Base-by-base conservation (phyloP, 2,797 vertebrate species). In the Sitta carolinensis region DNA sequence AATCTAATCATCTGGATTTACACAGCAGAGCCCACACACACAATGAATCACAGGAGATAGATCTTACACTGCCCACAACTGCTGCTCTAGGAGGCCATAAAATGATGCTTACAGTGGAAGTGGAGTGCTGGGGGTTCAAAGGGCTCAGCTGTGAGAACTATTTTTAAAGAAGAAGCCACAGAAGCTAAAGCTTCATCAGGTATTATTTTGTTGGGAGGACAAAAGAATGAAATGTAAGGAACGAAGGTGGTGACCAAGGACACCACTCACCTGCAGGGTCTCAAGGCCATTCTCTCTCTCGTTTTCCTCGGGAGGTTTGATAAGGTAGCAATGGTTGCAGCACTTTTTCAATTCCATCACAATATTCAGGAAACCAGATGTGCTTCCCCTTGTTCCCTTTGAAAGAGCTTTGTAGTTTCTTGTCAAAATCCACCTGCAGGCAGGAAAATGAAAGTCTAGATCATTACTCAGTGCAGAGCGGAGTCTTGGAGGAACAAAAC, bases 261-360 rank as follows among this genome's bases (percentile, higher is more conserved):
- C 30, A 40, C 4, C 38, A 87, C 97, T 6, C 51, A 99, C 99
- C 98, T 98, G 98, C 55, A 99, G 97, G 64, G 97, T 96, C 83
- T 99, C 99, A 95, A 98, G 95, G 36, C 98, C 98, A 2, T 96
- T 98, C 57, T 99, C 98, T 40, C 59, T 94, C 5, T 99, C 99
- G 0, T 90, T 98, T 1, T 99, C 99, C 45, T 99, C 99, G 0
- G 98, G 98, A 48, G 98, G 97, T 92, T 98, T 99, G 87, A 99
- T 99, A 87, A 99, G 98, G 82, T 99, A 99, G 89, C 98, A 98
- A 30, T 99, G 99, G 96, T 99, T 99, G 95, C 99, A 99, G 97
- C 99, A 99, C 87, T 99, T 99, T 93, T 99, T 99, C 79, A 99
- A 97, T 94, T 99, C 99, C 99, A 99, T 99, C 89, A 99, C 99